Evolutionary conservation across 1,140 invertebrate genomes (phyloP).

Genomic region (Caenorhabditis tropicalis): DNA sequence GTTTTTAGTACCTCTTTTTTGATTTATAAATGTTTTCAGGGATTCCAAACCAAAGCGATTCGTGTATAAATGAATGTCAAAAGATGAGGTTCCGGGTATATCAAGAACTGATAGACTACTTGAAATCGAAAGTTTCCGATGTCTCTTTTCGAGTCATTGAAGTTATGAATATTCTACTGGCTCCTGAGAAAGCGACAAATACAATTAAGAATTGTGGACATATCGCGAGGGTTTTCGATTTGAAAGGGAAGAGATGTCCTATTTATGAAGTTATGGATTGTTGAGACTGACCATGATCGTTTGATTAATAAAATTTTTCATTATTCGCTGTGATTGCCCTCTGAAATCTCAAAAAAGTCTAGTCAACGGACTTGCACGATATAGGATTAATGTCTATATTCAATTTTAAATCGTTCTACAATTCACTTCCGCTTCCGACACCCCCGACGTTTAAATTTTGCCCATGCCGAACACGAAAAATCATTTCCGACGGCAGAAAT

Average conservation of each 20-base stretch:
- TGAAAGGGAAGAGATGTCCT: not conserved
- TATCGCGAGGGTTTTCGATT: not conserved
- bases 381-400: too few species aligned
- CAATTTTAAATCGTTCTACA: too few species aligned
- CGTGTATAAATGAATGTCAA: not conserved
- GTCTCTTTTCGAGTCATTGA: not conserved
- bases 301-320: too few species aligned
- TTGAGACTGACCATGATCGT: too few species aligned
- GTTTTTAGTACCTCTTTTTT: too few species aligned
- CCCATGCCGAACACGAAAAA: too few species aligned
- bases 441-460: too few species aligned
- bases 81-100: not conserved
- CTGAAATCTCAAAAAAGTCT: too few species aligned
- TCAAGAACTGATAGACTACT: not conserved
- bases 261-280: not conserved
- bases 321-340: too few species aligned
- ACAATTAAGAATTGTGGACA: not conserved
- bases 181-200: not conserved
- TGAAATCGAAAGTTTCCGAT: not conserved
- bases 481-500: too few species aligned
- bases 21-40: not conserved
- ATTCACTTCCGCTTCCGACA: too few species aligned
- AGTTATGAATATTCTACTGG: not conserved
- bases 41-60: not conserved
- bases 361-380: too few species aligned